A percentile compares a stretch with the other conserved stretches of the same genome.
Conservation (phyloP, 2,888 invertebrate species). For the Beris chalybata region DNA sequence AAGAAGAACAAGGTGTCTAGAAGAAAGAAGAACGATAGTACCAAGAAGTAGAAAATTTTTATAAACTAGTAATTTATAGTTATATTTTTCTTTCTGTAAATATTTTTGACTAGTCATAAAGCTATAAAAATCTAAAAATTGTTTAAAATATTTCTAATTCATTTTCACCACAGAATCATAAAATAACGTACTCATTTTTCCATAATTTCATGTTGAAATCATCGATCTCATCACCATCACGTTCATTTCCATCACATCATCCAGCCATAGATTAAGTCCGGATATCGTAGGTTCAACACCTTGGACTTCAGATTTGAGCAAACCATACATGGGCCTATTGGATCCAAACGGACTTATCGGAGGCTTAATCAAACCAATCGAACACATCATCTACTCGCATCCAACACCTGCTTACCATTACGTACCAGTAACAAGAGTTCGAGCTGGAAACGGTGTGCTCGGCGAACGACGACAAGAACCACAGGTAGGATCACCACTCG, state of each 20-base stretch:
- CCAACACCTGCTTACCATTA: conserved; percentile 13
- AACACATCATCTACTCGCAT: background rate
- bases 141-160: background rate
- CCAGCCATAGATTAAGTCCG: conserved; percentile 14
- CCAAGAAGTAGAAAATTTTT: too few relatives aligned
- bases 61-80: too few relatives aligned
- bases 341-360: conserved; percentile 28
- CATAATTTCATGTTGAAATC: conserved; percentile 1
- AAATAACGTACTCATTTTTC: conserved; percentile 7
- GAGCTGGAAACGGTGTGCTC: background rate
- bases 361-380: conserved; percentile 18
- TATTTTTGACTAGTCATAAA: too few relatives aligned
- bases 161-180: background rate
- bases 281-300: conserved; percentile 10
- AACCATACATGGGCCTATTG: conserved; percentile 28
- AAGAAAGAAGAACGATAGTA: too few relatives aligned
- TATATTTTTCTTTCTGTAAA: too few relatives aligned
- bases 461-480: background rate
- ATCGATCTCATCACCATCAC: conserved; percentile 1
- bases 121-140: too few relatives aligned
- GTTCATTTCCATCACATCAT: background rate
- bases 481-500: background rate
- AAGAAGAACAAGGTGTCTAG: too few relatives aligned
- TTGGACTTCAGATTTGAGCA: background rate
- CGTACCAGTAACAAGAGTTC: conserved; percentile 13